Base-by-base conservation (phyloP, 2,113 vertebrate species). In the Burhinus bistriatus region DNA sequence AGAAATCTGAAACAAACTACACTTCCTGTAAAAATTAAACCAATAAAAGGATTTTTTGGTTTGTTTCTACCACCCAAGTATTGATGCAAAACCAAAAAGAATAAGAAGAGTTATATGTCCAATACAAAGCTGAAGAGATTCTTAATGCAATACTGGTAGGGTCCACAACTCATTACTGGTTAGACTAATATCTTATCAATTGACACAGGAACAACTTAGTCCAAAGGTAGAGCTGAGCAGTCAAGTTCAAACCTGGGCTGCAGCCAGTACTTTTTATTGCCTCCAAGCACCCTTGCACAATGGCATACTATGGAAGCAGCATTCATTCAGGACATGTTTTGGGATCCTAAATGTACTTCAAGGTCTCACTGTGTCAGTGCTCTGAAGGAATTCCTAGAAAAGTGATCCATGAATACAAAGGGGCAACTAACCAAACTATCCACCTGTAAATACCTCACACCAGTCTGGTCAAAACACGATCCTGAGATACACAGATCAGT, bases 351-450 rank as follows among this genome's bases (percentile, higher is more conserved):
- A 69, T 3, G 5, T 26, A 52, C 23, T 44, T 81, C 55, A 51
- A 57, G 9, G 47, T 42, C 0, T 0, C 15, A 9, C 21, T 12
- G 13, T n/a, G 11, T 27, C 40, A 22, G 8, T 7, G 15, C 26
- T 76, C 78, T 30, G 42, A 23, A 27, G 42, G 30, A 82, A 55
- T 34, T 47, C 52, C 52, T 73, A 21, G 25, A 47, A 54, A 54
- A 47, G 7, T 15, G 38, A 69, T 23, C 47, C 15, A 26, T 32
- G 19, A 40, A 83, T 38, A 61, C 38, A 30, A 40, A 38, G 38
- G 8, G 23, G 10, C 45, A 47, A 11, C 30, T 68, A 49, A 49
- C 18, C 18, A 40, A 80, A 26, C 14, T 54, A 29, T 23, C 12
- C 34, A 58, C 11, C 42, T 61, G 32, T 13, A 75, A 69, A 44